These are phyloP conservation scores for Ariolimax columbianus DNA, from an alignment of 2,888 invertebrate genomes.

Conservation along the genomic window DNA sequence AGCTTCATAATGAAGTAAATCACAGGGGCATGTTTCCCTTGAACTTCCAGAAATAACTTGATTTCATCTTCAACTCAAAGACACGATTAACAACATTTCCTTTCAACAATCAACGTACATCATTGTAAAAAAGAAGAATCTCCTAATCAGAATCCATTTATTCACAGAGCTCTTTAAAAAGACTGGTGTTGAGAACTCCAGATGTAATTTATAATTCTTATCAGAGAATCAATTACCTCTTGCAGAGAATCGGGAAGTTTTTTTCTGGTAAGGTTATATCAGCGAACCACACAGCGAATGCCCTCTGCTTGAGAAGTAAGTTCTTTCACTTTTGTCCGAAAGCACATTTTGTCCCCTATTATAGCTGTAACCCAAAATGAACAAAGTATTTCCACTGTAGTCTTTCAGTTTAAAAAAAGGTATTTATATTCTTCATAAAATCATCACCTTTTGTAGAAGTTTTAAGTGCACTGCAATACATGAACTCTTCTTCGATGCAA, in stretches of 20 bases:
- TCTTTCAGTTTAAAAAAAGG: background rate
- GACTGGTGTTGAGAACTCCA: background rate
- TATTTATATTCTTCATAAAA: background rate
- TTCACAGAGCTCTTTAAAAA: background rate
- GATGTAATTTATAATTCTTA: background rate
- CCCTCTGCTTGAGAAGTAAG: background rate
- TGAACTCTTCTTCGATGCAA: background rate
- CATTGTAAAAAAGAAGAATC: background rate
- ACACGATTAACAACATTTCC: background rate
- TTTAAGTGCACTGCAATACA: background rate
- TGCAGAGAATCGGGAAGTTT: background rate
- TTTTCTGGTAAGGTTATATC: background rate
- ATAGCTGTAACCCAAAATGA: background rate
- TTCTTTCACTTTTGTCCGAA: conserved; percentile 2
- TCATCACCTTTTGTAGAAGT: background rate
- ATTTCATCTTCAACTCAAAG: background rate
- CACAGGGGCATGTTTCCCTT: background rate
- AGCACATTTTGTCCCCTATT: background rate
- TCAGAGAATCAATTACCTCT: background rate
- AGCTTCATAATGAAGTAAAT: background rate
- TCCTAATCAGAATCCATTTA: background rate
- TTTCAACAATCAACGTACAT: background rate
- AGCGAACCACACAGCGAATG: background rate
- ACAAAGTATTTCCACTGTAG: background rate
- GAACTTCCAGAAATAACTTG: too few species aligned